These are phyloP conservation scores for Pollenia labialis DNA, from an alignment of 2,888 invertebrate genomes.

Conservation along the genomic window DNA sequence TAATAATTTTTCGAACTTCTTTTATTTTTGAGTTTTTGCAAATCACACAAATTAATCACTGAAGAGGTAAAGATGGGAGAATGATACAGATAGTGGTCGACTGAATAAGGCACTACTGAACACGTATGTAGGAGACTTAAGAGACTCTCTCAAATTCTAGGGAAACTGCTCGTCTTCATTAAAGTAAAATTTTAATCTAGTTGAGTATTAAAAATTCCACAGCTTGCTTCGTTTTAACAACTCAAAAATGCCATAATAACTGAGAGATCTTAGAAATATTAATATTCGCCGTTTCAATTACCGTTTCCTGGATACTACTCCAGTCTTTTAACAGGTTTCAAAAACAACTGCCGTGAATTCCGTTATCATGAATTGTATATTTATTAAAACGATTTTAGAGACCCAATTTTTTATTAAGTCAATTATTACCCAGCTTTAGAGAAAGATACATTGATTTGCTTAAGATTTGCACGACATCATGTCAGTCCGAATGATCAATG, in stretches of 20 bases:
- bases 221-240: neutral
- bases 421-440: too few relatives aligned
- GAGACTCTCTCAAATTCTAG: too few relatives aligned
- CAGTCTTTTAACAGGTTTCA: too few relatives aligned
- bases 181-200: neutral
- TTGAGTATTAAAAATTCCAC: neutral
- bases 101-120: neutral
- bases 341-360: too few relatives aligned
- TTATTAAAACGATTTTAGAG: too few relatives aligned
- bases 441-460: constrained; percentile 11
- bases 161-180: neutral
- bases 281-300: too few relatives aligned
- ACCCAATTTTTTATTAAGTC: too few relatives aligned
- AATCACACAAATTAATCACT: constrained; percentile 55
- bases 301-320: too few relatives aligned
- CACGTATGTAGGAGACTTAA: neutral
- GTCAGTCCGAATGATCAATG: constrained; percentile 54
- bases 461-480: constrained; percentile 65
- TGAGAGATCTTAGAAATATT: too few relatives aligned
- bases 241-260: too few relatives aligned
- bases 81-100: neutral
- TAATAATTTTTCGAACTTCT: constrained; percentile 46
- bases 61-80: constrained; percentile 1
- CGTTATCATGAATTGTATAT: too few relatives aligned
- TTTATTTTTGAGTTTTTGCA: constrained; percentile 31